phyloP scores from a whole-genome alignment of 2,113 vertebrate species.

The Taxidea taxus region DNA sequence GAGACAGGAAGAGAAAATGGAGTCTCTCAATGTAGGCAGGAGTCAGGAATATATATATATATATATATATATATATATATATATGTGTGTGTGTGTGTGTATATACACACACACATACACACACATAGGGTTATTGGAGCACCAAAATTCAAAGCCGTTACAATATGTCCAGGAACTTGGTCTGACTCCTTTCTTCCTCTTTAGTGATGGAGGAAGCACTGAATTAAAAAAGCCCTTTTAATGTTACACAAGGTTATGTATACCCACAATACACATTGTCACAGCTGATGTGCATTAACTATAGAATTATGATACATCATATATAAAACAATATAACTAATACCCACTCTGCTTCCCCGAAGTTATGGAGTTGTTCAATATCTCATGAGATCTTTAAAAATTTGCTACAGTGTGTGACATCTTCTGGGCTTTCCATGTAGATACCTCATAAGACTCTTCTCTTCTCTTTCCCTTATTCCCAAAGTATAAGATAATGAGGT shows the following conservation, averaged over 20 bases:
- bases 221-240: neutral
- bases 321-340: neutral
- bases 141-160: neutral
- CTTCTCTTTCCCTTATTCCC: neutral
- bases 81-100: no score
- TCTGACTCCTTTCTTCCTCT: neutral
- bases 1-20: neutral
- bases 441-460: neutral
- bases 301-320: neutral
- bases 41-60: neutral
- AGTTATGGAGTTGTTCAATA: neutral
- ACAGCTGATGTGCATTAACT: neutral
- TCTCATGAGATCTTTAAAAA: neutral
- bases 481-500: constrained; percentile 16
- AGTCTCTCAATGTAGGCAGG: neutral
- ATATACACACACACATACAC: no score
- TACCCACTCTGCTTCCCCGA: neutral
- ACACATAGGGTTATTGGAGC: no score
- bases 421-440: neutral
- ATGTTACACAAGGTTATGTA: neutral
- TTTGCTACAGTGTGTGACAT: neutral
- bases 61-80: no score
- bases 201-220: neutral
- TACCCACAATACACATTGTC: neutral
- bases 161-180: neutral